phyloP scores from a whole-genome alignment of 2,113 vertebrate species.

The Tragelaphus imberbis region DNA sequence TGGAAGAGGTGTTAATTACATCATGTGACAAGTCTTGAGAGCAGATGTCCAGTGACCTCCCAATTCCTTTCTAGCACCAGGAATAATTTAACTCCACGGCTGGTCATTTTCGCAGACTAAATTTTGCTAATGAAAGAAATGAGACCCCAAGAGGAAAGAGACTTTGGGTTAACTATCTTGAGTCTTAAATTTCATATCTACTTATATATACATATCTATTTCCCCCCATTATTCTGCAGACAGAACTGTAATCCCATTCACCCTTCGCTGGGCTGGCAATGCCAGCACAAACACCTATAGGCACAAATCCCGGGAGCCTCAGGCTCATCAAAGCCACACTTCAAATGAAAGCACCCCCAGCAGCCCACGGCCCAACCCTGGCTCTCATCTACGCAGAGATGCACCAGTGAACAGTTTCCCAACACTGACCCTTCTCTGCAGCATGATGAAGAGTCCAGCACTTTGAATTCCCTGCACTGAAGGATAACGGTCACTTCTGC shows the following conservation, averaged over 20 bases:
- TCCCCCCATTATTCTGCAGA: neutral
- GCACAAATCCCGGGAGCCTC: neutral
- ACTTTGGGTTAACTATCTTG: neutral
- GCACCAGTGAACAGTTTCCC: neutral
- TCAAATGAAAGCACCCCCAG: neutral
- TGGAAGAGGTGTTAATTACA: neutral
- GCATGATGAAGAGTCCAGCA: fast-evolving
- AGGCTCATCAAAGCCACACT: neutral
- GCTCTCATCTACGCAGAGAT: neutral
- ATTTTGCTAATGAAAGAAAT: neutral
- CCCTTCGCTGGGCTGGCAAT: neutral
- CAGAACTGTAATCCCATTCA: no score
- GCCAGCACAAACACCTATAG: neutral
- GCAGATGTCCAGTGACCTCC: neutral
- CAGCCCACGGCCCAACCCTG: neutral
- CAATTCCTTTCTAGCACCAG: neutral
- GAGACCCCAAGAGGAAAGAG: neutral
- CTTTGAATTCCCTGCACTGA: no score
- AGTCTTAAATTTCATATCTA: neutral
- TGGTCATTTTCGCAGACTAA: neutral
- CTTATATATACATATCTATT: neutral
- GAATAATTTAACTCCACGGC: neutral
- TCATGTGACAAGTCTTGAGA: neutral
- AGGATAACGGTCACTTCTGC: neutral
- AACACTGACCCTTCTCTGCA: neutral